phyloP scores from a whole-genome alignment of 2,888 invertebrate species.

The Chrysolina haemoptera region DNA sequence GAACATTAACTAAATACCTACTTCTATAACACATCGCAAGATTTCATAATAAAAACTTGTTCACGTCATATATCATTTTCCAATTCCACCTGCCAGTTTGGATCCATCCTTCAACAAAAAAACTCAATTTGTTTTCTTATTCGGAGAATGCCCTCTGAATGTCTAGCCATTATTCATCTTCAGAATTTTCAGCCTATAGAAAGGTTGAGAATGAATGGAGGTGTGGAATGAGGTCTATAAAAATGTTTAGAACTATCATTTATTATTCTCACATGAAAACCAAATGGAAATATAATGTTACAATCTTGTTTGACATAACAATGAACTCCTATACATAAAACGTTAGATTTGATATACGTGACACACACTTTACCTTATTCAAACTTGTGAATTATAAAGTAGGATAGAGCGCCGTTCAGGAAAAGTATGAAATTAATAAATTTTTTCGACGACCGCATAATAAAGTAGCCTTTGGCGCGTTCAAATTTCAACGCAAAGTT shows the following conservation, averaged over 20 bases:
- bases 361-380: too few relatives aligned
- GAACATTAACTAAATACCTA: too few relatives aligned
- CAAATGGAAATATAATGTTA: not conserved
- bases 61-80: slow-evolving; percentile 23
- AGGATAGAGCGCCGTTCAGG: too few relatives aligned
- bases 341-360: too few relatives aligned
- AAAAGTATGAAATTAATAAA: too few relatives aligned
- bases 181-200: slow-evolving; percentile 30
- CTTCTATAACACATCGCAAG: not conserved
- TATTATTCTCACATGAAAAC: slow-evolving; percentile 22
- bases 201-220: slow-evolving; percentile 29
- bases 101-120: slow-evolving; percentile 25
- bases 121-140: slow-evolving; percentile 31
- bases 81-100: slow-evolving; percentile 27
- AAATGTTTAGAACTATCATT: slow-evolving; percentile 30
- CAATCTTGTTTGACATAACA: slow-evolving; percentile 1
- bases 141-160: slow-evolving; percentile 24
- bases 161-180: slow-evolving; percentile 32
- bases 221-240: slow-evolving; percentile 31
- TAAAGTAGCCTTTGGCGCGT: too few relatives aligned
- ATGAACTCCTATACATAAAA: not conserved
- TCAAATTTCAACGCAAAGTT: too few relatives aligned
- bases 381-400: too few relatives aligned
- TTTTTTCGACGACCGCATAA: too few relatives aligned
- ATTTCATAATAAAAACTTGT: not conserved